Base-by-base conservation (phyloP, 2,113 vertebrate genomes). In the Oncorhynchus masou region DNA sequence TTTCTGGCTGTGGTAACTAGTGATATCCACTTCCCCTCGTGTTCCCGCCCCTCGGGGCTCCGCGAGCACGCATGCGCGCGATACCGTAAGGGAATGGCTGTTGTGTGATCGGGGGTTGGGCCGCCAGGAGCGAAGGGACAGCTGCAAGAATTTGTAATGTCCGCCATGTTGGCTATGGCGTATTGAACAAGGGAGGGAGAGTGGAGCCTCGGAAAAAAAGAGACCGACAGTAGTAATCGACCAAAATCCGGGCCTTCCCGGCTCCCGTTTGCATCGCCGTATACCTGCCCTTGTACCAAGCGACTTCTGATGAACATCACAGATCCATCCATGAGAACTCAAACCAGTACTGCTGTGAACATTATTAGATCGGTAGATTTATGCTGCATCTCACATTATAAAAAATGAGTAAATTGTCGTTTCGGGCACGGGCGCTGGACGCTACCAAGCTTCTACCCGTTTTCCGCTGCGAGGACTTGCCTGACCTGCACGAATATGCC, bases 111-210 rank as follows among this genome's bases (percentile, higher is more conserved):
- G 90, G 94, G 94, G 94, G 94, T 94, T 94, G 96, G 96, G 96
- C 96, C 96, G 96, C 87, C 89, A 90, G 93, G 94, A 94, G 94
- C 93, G 94, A 96, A 94, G 94, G 91, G 93, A 93, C 95, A 96
- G 96, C 94, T 93, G 88, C 87, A 88, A 89, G 93, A 94, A 92
- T 92, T 93, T 96, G 95, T 97, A 97, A 99, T 99, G 97, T 98
- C 97, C 96, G 97, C 97, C 97, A 98, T 98, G 97, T 99, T 99
- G 96, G 94, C 95, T 95, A 96, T 96, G 97, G 97, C 97, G 97
- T 95, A 95, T 91, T 99, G 97, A 95, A 90, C 91, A 96, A 90
- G 94, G 92, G 39, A 45, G 39, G 39, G 94, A 90, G 92, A 89
- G 94, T 94, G 95, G 95, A 92, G 94, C 89, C 84, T 77, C 91